phyloP scores from a whole-genome alignment of 2,113 vertebrate species.

The Butorides virescens region DNA sequence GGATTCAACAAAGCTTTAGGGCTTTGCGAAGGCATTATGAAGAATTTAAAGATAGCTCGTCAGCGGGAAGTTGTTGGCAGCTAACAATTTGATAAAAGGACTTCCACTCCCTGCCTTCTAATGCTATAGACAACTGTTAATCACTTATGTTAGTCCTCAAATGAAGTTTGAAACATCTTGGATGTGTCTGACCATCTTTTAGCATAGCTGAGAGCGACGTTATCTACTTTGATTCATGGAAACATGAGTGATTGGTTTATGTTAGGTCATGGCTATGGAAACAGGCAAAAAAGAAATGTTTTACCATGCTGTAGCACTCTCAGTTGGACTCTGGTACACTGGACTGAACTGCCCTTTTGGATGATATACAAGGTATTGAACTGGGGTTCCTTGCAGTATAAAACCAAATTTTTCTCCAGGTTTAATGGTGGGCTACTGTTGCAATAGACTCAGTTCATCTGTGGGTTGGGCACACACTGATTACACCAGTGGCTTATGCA shows the following conservation, averaged over 20 bases:
- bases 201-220: neutral
- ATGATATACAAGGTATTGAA: neutral
- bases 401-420: neutral
- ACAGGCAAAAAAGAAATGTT: neutral
- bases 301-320: neutral
- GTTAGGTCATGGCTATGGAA: neutral
- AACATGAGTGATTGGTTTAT: neutral
- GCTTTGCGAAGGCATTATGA: slow-evolving; percentile 42
- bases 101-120: slow-evolving; percentile 48
- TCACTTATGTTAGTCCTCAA: slow-evolving; percentile 62
- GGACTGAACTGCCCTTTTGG: neutral
- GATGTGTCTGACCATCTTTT: slow-evolving; percentile 30
- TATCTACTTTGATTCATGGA: neutral
- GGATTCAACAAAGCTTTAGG: slow-evolving; percentile 11
- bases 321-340: neutral
- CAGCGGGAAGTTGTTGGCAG: slow-evolving; percentile 48
- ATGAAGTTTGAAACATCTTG: slow-evolving; percentile 58
- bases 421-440: neutral
- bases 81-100: slow-evolving; percentile 56
- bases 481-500: neutral
- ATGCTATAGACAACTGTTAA: slow-evolving; percentile 58
- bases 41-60: slow-evolving; percentile 47
- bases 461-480: neutral
- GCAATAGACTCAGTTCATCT: neutral
- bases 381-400: neutral